These are phyloP conservation scores for Pachypanchax playfairii DNA, from an alignment of 2,113 vertebrate species.

Conservation along the genomic window DNA sequence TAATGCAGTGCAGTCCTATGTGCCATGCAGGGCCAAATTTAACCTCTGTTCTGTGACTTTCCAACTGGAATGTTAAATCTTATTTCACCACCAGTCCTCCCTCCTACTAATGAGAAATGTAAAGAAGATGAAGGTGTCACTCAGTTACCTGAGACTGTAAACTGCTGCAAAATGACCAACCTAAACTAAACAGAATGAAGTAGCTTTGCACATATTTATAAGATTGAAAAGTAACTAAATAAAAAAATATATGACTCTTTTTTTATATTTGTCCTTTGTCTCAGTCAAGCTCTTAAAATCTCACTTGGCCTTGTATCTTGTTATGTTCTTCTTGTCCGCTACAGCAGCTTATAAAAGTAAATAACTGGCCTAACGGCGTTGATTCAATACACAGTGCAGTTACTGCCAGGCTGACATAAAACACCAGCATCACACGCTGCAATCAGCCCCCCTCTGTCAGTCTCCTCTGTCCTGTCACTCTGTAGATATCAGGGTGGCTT, in stretches of 20 bases:
- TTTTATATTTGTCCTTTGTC: no score
- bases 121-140: no score
- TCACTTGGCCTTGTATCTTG: constrained; percentile 13
- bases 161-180: no score
- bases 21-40: no score
- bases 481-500: constrained; percentile 25
- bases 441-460: constrained; percentile 33
- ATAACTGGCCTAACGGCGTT: constrained; percentile 54
- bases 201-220: no score
- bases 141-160: no score
- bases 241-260: no score
- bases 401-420: constrained; percentile 41
- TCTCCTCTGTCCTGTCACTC: constrained; percentile 28
- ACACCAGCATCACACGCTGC: constrained; percentile 27
- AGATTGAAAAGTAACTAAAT: no score
- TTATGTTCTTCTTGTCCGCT: constrained; percentile 29
- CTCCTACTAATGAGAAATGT: neutral
- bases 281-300: no score
- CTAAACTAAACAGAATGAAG: no score
- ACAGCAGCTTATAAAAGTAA: constrained; percentile 44
- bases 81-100: neutral
- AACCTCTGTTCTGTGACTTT: no score
- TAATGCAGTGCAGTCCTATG: no score
- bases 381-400: constrained; percentile 54
- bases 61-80: neutral